Evolutionary conservation across 2,797 vertebrate species (phyloP).

Genomic region (Dryobates pubescens): DNA sequence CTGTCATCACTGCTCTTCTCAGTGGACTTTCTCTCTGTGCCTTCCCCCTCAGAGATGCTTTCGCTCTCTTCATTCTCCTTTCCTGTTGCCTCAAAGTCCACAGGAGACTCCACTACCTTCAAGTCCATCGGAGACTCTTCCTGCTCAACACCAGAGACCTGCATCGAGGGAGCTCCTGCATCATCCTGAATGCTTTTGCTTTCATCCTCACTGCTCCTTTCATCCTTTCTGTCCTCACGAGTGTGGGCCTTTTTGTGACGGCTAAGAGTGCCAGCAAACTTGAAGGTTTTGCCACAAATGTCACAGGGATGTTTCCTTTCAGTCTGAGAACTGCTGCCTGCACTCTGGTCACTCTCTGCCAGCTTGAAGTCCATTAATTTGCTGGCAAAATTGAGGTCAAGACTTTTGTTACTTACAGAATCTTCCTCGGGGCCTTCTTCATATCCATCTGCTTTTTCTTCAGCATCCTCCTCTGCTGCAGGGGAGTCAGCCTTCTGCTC

Average conservation of each 20-base stretch:
- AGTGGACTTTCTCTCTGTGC: conserved; percentile 78
- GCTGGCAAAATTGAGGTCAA: conserved; percentile 94
- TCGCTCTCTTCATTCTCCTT: conserved; percentile 77
- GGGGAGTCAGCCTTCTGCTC: conserved; percentile 10
- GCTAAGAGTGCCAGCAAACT: conserved; percentile 89
- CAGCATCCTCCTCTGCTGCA: conserved; percentile 5
- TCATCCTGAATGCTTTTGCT: conserved; percentile 50
- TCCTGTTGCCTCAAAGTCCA: conserved; percentile 68
- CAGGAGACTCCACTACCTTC: conserved; percentile 72
- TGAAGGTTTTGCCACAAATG: conserved; percentile 92
- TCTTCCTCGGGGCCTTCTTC: conserved; percentile 85
- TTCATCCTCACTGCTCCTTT: conserved; percentile 69
- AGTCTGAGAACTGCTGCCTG: conserved; percentile 55
- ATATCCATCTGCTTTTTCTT: conserved; percentile 68
- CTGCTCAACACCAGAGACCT: conserved; percentile 59
- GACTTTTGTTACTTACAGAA: conserved; percentile 92
- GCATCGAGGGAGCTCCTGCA: background rate
- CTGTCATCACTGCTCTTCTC: conserved; percentile 90
- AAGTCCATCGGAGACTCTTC: conserved; percentile 72
- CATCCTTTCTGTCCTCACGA: conserved; percentile 73
- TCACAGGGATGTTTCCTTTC: conserved; percentile 84
- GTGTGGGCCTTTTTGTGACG: conserved; percentile 91
- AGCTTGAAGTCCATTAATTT: conserved; percentile 94
- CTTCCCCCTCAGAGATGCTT: conserved; percentile 79
- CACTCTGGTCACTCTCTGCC: conserved; percentile 74